Evolutionary conservation across 1,140 invertebrate species (phyloP), one percentile per base, ranked within the genome.

Genomic region (Bemisia tabaci): DNA sequence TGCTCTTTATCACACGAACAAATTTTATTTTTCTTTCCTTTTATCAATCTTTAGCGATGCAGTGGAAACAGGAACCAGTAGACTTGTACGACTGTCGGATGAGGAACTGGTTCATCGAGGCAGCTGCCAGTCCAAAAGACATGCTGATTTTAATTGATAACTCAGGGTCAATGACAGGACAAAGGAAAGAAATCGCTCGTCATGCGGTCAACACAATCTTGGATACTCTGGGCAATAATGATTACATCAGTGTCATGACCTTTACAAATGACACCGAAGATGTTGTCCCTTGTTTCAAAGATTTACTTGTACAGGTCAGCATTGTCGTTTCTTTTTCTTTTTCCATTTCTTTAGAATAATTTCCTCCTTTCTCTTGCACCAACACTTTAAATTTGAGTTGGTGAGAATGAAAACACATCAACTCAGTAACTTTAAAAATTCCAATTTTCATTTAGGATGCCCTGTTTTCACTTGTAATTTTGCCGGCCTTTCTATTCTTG

Each of bases 221-320:
- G 64, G 95, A 98, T 71, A 99, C 97, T 0, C 84, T 99, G 23
- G 95, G 91, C 67, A 95, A 97, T 77, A 97, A 99, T 79, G 97
- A 99, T 79, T 98, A 94, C 80, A 95, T 99, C 69, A 97, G 97
- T 77, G 90, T 99, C 65, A 89, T 97, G 75, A 88, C 86, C 59
- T 94, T 94, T 80, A 86, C 86, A 66, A 86, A 91, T 66, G 80
- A 82, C 60, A 89, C 89, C 0, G 83, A 84, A 70, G 83, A 88
- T 76, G 82, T 94, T 26, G 89, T 94, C 39, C 83, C 84, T n/a
- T 97, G 94, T 78, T 97, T 95, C 80, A 83, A 83, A 73, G 86
- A 91, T 68, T 87, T 85, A 60, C 79, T 97, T 23, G 93, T 97
- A 64, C 85, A 89, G 81, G 89, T 90, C 79, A 74, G 73, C 68